Evolutionary conservation across 2,888 invertebrate species (phyloP).

Genomic region (Cordilura impudica): DNA sequence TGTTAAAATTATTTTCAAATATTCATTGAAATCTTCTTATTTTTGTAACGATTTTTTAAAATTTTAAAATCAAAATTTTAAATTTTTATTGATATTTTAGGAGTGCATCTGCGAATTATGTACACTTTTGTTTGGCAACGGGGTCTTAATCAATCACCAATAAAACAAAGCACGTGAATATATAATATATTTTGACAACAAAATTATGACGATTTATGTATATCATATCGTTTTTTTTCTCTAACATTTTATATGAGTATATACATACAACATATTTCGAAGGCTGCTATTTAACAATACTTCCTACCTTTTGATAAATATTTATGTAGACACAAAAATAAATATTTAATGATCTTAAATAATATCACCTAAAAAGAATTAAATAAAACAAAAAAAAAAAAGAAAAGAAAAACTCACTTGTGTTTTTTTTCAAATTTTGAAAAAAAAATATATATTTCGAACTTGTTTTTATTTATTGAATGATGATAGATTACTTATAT

Average conservation of each 20-base stretch:
- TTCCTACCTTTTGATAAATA: not conserved
- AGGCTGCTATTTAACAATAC: not conserved
- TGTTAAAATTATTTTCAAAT: too few species aligned
- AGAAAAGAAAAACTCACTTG: not conserved
- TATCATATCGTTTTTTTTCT: not conserved
- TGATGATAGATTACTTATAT: not conserved
- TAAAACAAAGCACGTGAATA: not conserved
- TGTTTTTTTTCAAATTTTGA: not conserved
- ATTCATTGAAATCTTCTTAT: too few species aligned
- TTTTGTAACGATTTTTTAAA: too few species aligned
- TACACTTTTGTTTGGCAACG: too few species aligned
- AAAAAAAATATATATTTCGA: not conserved
- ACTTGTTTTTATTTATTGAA: not conserved
- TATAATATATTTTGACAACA: not conserved
- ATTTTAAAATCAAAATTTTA: too few species aligned
- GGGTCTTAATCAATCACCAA: not conserved
- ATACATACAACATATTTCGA: too few species aligned
- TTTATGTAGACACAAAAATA: not conserved
- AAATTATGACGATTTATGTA: not conserved
- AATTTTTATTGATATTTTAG: too few species aligned
- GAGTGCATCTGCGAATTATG: too few species aligned
- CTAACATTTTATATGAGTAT: too few species aligned
- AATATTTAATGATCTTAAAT: slow-evolving; percentile 5
- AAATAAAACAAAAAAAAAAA: not conserved
- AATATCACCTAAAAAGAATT: not conserved